Percentiles rank a stretch among this genome's conserved stretches.
Evolutionary conservation across 2,113 vertebrate genomes (phyloP).

Genomic region (Cyphomyrus plagiostoma): DNA sequence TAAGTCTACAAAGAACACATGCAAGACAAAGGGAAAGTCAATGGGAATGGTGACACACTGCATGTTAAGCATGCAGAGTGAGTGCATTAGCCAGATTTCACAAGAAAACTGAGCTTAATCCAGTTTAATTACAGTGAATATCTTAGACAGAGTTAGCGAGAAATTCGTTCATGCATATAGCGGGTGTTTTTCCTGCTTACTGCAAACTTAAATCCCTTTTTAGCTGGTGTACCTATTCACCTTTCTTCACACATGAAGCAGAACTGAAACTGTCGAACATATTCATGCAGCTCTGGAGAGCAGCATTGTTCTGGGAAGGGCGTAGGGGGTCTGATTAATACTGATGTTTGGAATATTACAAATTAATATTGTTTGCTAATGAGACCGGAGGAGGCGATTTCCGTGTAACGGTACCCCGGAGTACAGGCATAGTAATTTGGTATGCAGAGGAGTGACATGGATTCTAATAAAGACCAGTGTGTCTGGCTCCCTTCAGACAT

Average conservation of each 20-base stretch:
- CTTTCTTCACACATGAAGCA: not conserved
- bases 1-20: not conserved
- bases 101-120: not conserved
- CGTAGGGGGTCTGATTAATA: not conserved
- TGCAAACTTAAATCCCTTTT: not conserved
- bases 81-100: not conserved
- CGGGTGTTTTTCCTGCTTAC: not conserved
- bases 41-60: no score
- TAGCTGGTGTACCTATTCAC: not conserved
- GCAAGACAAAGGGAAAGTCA: not conserved
- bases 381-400: conserved; percentile 30
- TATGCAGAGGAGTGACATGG: not conserved
- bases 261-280: not conserved
- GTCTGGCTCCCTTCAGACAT: not conserved
- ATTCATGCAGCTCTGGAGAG: not conserved
- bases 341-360: conserved; percentile 15
- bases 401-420: not conserved
- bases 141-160: not conserved
- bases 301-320: not conserved
- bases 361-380: conserved; percentile 41
- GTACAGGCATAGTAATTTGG: not conserved
- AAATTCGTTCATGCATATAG: not conserved
- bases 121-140: not conserved
- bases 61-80: not conserved
- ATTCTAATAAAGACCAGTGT: not conserved